phyloP scores from a whole-genome alignment of 1,140 invertebrate species.

The Belonocnema kinseyi region DNA sequence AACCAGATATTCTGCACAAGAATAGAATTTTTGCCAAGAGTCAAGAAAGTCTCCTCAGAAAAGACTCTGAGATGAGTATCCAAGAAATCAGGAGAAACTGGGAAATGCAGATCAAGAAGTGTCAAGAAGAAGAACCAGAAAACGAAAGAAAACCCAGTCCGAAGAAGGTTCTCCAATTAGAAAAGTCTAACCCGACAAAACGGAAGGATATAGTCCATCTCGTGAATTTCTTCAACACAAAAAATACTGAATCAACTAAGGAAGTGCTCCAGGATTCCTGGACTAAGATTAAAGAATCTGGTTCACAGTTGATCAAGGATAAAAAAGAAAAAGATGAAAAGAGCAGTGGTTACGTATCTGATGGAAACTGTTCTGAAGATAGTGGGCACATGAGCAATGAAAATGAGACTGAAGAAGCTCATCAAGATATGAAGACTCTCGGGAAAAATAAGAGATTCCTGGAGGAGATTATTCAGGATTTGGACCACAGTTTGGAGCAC shows the following conservation, averaged over 20 bases:
- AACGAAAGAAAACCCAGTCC: conserved; percentile 34
- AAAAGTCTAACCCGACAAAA: conserved; percentile 28
- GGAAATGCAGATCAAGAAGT: conserved; percentile 63
- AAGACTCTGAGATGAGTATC: conserved; percentile 53
- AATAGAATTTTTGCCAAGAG: conserved; percentile 52
- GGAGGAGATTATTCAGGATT: conserved; percentile 60
- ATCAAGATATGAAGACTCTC: conserved; percentile 42
- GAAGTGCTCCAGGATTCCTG: conserved; percentile 50
- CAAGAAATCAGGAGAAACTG: conserved; percentile 68
- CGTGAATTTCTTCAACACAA: conserved; percentile 74
- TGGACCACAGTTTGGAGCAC: conserved; percentile 58
- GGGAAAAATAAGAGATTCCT: conserved; percentile 58
- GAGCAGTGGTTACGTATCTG: conserved; percentile 66
- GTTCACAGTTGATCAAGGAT: conserved; percentile 27
- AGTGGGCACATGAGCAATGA: conserved; percentile 87
- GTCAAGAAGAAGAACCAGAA: conserved; percentile 39
- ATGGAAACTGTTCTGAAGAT: conserved; percentile 81
- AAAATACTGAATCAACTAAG: conserved; percentile 59
- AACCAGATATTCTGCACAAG: conserved; percentile 43
- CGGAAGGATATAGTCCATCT: conserved; percentile 69
- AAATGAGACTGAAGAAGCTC: conserved; percentile 69
- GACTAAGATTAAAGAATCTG: conserved; percentile 48
- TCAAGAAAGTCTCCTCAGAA: conserved; percentile 51
- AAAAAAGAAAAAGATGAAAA: conserved; percentile 58
- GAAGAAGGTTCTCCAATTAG: neutral